Evolutionary conservation across 2,888 invertebrate genomes (phyloP).

Genomic region (Heteromyza rotundicornis): DNA sequence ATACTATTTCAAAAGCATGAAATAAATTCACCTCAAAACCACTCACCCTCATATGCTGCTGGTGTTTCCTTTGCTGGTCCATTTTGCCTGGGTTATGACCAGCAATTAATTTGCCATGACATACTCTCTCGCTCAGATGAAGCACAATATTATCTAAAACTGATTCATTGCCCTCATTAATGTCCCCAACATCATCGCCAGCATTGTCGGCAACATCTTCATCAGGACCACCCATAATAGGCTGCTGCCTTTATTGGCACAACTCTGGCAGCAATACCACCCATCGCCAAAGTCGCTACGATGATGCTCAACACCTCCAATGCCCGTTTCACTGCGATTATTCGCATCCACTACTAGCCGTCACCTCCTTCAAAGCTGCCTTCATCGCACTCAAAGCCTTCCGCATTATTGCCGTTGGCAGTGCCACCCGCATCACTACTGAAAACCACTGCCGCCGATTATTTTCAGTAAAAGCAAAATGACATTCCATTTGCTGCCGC

Average conservation of each 20-base stretch:
- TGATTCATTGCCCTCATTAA: slow-evolving; percentile 46
- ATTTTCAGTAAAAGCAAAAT: slow-evolving; percentile 44
- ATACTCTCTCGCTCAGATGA: slow-evolving; percentile 40
- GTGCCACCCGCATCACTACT: no score
- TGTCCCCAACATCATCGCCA: slow-evolving; percentile 28
- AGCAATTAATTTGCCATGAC: slow-evolving; percentile 33
- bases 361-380: slow-evolving; percentile 30
- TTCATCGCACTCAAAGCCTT: slow-evolving; percentile 23
- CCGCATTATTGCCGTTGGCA: no score
- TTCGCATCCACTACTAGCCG: slow-evolving; percentile 32
- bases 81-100: slow-evolving; percentile 36
- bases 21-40: no score
- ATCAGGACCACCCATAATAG: slow-evolving; percentile 25
- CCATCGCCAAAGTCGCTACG: slow-evolving; percentile 28
- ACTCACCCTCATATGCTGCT: slow-evolving; percentile 47
- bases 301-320: background rate
- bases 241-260: no score
- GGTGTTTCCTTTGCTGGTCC: no score
- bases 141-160: slow-evolving; percentile 46
- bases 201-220: slow-evolving; percentile 30
- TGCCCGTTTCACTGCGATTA: slow-evolving; percentile 25
- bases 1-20: no score
- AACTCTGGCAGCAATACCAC: no score
- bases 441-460: slow-evolving; percentile 32
- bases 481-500: slow-evolving; percentile 43